These are phyloP conservation scores for Oryzias celebensis DNA, from an alignment of 2,113 vertebrate species.

Conservation along the genomic window DNA sequence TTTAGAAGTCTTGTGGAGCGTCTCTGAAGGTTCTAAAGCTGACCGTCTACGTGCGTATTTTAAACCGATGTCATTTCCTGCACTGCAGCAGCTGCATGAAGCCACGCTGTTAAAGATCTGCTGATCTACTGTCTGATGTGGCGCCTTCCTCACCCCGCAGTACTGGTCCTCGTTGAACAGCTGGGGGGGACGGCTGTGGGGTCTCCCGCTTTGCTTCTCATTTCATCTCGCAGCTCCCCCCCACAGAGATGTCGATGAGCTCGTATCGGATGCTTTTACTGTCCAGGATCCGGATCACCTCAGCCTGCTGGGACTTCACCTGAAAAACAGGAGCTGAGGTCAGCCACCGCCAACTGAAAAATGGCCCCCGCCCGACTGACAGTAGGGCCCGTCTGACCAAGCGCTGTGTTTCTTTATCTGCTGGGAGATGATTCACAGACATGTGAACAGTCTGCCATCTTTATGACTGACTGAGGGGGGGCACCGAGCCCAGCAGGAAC, in stretches of 20 bases:
- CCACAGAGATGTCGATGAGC: constrained; percentile 91
- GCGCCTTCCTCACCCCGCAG: constrained; percentile 85
- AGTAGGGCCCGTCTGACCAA: neutral
- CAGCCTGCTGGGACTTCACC: constrained; percentile 95
- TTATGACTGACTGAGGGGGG: constrained; percentile 31
- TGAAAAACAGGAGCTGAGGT: constrained; percentile 43
- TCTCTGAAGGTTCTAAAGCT: no score
- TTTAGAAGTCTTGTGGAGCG: no score
- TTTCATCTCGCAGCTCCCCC: constrained; percentile 86
- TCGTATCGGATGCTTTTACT: constrained; percentile 90
- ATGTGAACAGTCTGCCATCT: constrained; percentile 24
- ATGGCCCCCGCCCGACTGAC: neutral
- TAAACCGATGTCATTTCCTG: no score
- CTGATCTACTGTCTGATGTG: no score
- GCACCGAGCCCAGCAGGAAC: constrained; percentile 22
- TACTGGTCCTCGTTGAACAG: constrained; percentile 94
- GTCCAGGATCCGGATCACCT: constrained; percentile 90
- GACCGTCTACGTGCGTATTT: no score
- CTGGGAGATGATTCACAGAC: constrained; percentile 59
- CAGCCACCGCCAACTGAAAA: neutral
- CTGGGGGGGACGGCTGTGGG: constrained; percentile 91
- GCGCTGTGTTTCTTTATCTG: constrained; percentile 2
- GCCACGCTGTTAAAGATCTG: no score
- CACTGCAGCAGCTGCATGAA: no score
- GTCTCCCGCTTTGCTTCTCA: constrained; percentile 88